Conservation (phyloP, 2,888 invertebrate genomes). For the Melanostoma mellinum region DNA sequence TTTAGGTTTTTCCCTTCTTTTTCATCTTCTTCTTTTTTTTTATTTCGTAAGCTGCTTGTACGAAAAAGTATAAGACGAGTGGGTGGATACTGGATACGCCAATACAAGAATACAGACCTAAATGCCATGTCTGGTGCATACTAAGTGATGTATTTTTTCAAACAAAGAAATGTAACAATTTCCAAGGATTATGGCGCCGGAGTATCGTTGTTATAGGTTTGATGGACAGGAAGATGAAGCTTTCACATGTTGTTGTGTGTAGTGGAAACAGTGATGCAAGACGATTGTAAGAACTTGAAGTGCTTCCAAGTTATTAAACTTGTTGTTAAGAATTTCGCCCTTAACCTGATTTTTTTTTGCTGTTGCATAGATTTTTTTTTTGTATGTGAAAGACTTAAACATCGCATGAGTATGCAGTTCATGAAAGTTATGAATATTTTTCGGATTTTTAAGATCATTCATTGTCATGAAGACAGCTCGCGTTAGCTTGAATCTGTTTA, state of each 20-base stretch:
- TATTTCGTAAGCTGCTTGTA: constrained; percentile 39
- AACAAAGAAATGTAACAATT: constrained; percentile 43
- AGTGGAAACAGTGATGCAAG: constrained; percentile 1
- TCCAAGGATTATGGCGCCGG: constrained; percentile 37
- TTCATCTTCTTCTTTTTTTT: constrained; percentile 3
- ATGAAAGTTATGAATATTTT: too few relatives aligned
- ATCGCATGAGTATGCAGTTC: too few relatives aligned
- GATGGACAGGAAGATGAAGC: constrained; percentile 42
- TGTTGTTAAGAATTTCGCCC: background rate
- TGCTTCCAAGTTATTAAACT: constrained; percentile 29
- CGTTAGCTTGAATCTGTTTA: too few relatives aligned
- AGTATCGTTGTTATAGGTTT: constrained; percentile 37
- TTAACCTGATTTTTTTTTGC: background rate
- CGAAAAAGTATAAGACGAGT: constrained; percentile 37
- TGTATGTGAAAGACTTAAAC: background rate
- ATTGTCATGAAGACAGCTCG: too few relatives aligned
- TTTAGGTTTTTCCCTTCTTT: constrained; percentile 21
- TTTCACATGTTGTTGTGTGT: constrained; percentile 2
- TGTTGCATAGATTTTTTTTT: background rate
- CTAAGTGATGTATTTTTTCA: constrained; percentile 61
- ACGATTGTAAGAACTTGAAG: constrained; percentile 28
- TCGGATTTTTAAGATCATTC: too few relatives aligned
- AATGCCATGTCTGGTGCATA: constrained; percentile 56
- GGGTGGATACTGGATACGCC: constrained; percentile 21
- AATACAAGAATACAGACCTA: constrained; percentile 24